These are phyloP conservation scores for Scaptomyza graminum DNA, from an alignment of 1,140 invertebrate genomes.

Conservation along the genomic window DNA sequence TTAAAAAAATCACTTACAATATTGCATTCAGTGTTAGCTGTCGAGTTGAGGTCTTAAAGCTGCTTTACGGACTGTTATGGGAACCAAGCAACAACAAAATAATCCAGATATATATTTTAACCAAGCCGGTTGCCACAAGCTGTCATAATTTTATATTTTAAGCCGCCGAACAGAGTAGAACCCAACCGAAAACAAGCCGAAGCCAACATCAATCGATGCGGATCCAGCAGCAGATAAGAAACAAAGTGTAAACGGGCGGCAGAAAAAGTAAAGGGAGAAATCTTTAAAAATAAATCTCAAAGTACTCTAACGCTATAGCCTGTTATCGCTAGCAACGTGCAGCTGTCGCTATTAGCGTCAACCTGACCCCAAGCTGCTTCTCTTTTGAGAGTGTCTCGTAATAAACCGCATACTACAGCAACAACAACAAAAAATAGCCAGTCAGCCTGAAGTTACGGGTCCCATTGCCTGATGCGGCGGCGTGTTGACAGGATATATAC, in stretches of 20 bases:
- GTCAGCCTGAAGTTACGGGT: constrained; percentile 17
- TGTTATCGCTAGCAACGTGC: constrained; percentile 70
- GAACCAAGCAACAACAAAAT: constrained; percentile 4
- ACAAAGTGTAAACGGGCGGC: constrained; percentile 15
- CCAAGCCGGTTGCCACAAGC: constrained; percentile 46
- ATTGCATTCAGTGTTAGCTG: constrained; percentile 20
- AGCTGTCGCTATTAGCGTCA: constrained; percentile 74
- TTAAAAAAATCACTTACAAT: constrained; percentile 8
- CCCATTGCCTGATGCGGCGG: constrained; percentile 41
- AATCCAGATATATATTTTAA: neutral
- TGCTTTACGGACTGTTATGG: constrained; percentile 17
- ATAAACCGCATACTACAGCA: constrained; percentile 32
- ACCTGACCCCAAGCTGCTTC: constrained; percentile 15
- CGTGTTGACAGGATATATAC: constrained; percentile 79
- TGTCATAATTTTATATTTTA: constrained; percentile 76
- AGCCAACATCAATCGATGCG: constrained; percentile 2
- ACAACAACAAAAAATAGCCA: constrained; percentile 1
- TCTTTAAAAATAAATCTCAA: constrained; percentile 74
- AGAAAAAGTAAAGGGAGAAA: constrained; percentile 33
- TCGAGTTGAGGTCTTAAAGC: constrained; percentile 22
- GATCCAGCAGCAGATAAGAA: constrained; percentile 12
- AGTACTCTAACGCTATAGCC: constrained; percentile 69
- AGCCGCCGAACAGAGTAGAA: constrained; percentile 27
- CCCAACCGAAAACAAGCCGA: neutral
- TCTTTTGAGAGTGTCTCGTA: constrained; percentile 14